Base-by-base conservation (phyloP, 2,113 vertebrate genomes). In the Cyphomyrus discorhynchus region DNA sequence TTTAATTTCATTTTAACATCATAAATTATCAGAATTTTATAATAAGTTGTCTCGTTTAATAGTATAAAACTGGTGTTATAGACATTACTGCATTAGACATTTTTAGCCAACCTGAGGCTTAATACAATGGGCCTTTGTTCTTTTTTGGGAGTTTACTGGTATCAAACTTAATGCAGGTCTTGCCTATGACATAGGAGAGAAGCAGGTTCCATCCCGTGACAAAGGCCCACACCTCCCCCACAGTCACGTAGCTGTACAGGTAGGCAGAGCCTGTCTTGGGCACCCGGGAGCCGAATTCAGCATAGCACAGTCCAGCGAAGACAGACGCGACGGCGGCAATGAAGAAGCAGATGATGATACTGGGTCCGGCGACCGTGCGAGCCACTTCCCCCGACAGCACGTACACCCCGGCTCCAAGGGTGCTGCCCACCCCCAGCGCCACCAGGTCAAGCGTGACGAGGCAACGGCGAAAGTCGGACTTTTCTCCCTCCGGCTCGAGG, bases 381-480 rank as follows among this genome's bases (percentile, higher is more conserved):
- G 97, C 97, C 93, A 98, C 97, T 89, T 98, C 97, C 39, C 97
- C 97, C 1, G 96, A 96, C 89, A 98, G 95, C 80, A 97, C 90
- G 0, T 97, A 98, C 56, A 97, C 96, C 0, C 97, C 97, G 0
- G 97, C 97, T 1, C 97, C 97, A 85, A 98, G 93, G 0, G 96
- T 97, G 94, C 97, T 97, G 91, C 97, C 97, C 91, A 97, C 96
- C 4, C 97, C 97, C 24, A 98, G 89, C 80, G 97, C 95, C 19
- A 97, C 88, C 31, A 98, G 94, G 90, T 98, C 97, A 91, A 95
- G 0, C 0, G 96, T 94, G 91, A 95, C 95, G 84, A 98, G 94
- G 93, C 97, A 98, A 90, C 97, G 95, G 82, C 90, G 80, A 62
- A 97, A 96, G 0, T 93, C 93, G 56, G 96, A 96, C 93, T 93